Conservation (phyloP, 1,140 invertebrate genomes). For the Zaprionus ornatus region DNA sequence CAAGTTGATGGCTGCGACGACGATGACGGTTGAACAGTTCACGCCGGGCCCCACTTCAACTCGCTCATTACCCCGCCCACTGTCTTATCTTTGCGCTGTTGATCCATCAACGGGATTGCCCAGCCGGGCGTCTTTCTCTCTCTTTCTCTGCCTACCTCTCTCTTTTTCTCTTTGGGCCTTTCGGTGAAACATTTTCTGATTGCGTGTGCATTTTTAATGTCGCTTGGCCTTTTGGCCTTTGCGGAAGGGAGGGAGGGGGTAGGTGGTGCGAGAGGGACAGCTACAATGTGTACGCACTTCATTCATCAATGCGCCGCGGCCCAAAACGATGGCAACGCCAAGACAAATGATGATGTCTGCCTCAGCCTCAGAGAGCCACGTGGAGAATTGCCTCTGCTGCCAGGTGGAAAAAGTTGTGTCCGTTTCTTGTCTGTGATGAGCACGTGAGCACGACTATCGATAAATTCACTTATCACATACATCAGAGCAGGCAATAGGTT, state of each 20-base stretch:
- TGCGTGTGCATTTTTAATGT: conserved; percentile 80
- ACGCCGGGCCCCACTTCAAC: conserved; percentile 41
- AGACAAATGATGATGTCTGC: conserved; percentile 77
- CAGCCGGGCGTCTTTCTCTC: background rate
- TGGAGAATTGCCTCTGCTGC: background rate
- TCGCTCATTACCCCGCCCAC: conserved; percentile 62
- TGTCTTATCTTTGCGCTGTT: conserved; percentile 69
- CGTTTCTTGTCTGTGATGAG: background rate
- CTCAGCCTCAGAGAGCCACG: background rate
- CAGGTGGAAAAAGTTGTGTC: background rate
- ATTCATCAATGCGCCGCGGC: conserved; percentile 68
- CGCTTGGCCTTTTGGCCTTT: conserved; percentile 68
- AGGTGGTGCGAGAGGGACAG: background rate
- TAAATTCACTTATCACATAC: background rate
- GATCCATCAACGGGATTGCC: conserved; percentile 66
- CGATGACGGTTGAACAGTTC: conserved; percentile 1
- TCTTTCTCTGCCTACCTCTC: background rate
- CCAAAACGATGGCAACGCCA: conserved; percentile 35
- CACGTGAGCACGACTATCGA: background rate
- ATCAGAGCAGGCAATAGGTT: background rate
- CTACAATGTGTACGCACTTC: conserved; percentile 61
- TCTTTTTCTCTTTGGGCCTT: conserved; percentile 15
- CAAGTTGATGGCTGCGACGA: conserved; percentile 8
- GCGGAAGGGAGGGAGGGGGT: background rate
- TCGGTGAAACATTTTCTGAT: conserved; percentile 70